Percentiles rank a stretch among this genome's conserved stretches.
phyloP scores from a whole-genome alignment of 2,113 vertebrate species.

The Benitochromis conjunctus region DNA sequence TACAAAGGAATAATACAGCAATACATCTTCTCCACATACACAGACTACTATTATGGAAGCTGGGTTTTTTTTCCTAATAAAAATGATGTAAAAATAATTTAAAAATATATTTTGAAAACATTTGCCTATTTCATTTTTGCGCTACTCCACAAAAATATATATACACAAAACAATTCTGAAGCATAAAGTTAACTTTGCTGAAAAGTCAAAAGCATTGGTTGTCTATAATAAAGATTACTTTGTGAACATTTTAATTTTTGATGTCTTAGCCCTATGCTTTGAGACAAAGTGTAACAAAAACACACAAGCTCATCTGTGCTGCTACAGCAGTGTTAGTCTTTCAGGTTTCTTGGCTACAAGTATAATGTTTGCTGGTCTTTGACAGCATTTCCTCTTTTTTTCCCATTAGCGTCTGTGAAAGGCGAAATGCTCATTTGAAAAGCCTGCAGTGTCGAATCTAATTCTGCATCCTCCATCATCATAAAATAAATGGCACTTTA shows the following conservation, averaged over 20 bases:
- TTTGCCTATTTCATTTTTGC: neutral
- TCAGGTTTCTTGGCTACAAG: neutral
- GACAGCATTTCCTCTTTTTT: neutral
- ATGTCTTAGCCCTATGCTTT: neutral
- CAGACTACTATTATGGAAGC: neutral
- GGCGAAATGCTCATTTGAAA: neutral
- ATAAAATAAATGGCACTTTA: neutral
- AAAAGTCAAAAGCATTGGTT: neutral
- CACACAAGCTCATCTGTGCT: neutral
- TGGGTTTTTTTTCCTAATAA: neutral
- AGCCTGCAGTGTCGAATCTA: neutral
- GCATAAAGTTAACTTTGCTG: neutral
- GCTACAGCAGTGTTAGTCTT: neutral
- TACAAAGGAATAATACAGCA: neutral
- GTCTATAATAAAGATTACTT: neutral
- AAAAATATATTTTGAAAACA: neutral
- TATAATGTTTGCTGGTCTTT: neutral
- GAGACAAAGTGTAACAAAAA: neutral
- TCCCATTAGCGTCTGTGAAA: neutral
- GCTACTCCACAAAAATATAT: neutral
- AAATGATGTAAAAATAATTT: neutral
- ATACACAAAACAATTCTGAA: neutral
- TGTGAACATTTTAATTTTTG: neutral
- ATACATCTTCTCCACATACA: neutral
- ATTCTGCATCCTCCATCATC: neutral